Evolutionary conservation across 2,888 invertebrate species (phyloP), one percentile per base, ranked within the genome.

Genomic region (Amiota minor): DNA sequence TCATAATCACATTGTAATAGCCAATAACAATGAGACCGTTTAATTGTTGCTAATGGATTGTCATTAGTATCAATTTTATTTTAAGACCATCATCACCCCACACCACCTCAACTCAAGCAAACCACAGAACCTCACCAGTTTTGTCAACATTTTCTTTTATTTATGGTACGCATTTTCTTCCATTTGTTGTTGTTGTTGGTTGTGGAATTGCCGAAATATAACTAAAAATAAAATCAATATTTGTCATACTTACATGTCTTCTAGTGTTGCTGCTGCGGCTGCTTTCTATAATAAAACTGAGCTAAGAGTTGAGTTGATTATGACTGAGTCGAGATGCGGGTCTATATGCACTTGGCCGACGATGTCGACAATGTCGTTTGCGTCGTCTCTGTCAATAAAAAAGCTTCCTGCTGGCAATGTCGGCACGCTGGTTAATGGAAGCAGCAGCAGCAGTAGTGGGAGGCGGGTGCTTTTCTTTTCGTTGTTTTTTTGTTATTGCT

Each of bases 221-320:
- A 59, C 35, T 59, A 20, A 20, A 56, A 49, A 72, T 65, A 76
- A 76, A 77, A 77, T 77, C 77, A 73, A 77, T 77, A 76, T 53
- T 18, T 59, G 35, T 62, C 70, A 71, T 69, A 77, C 77, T 77
- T 70, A 77, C 77, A 77, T 77, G 72, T 74, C 59, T 35, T 35
- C 6, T 35, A 35, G 35, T 35, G 35, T 35, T 35, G 35, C 35
- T 35, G 35, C 35, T 35, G 35, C 6, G 35, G 35, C 35, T 67
- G 47, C 23, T 73, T 46, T 18, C 47, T 16, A 53, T 68, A 49
- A 50, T 20, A 68, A 23, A 65, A 46, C 65, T 10, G 46, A 49
- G 53, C 53, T 20, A 18, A 18, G 18, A 11, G 12, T 20, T 16
- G 59, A 20, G 59, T 16, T 11, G 59, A 11, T 8, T 35, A 35